Percentiles rank a stretch among this genome's conserved stretches.
Evolutionary conservation across 1,140 invertebrate genomes (phyloP).

Genomic region (Subanguina moxae): DNA sequence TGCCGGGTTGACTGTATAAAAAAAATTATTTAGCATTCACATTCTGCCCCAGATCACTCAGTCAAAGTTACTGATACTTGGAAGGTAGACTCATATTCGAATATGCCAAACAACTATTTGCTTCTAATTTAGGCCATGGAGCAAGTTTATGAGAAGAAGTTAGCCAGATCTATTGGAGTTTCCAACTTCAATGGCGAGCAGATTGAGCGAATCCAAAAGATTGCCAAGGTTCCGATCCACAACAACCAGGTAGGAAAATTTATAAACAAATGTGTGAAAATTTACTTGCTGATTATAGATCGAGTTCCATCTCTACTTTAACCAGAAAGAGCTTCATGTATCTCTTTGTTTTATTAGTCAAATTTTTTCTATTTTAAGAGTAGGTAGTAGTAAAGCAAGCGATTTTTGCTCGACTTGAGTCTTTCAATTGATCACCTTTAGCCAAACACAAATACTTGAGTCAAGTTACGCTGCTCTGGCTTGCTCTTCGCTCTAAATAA

Average conservation of each 20-base stretch:
- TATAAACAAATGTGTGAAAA: neutral
- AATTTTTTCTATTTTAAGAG: too few relatives aligned
- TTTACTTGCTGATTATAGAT: slow-evolving; percentile 15
- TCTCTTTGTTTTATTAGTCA: neutral
- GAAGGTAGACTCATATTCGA: slow-evolving; percentile 16
- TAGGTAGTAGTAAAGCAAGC: too few relatives aligned
- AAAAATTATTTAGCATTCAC: neutral
- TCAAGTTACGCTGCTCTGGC: too few relatives aligned
- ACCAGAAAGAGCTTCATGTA: slow-evolving; percentile 30
- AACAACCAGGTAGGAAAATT: slow-evolving; percentile 37
- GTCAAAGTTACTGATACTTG: slow-evolving; percentile 50
- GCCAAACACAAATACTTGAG: too few relatives aligned
- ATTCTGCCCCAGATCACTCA: slow-evolving; percentile 26
- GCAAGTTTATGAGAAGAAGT: slow-evolving; percentile 53
- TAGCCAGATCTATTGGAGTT: slow-evolving; percentile 60
- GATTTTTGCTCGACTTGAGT: too few relatives aligned
- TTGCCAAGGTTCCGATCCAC: slow-evolving; percentile 50
- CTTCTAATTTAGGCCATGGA: slow-evolving; percentile 49
- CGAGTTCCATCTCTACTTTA: slow-evolving; percentile 46
- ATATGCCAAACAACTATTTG: too few relatives aligned
- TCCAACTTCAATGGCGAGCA: slow-evolving; percentile 61
- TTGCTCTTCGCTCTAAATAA: too few relatives aligned
- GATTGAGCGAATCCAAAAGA: slow-evolving; percentile 50
- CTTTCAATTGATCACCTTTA: too few relatives aligned
- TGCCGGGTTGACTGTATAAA: neutral